Evolutionary conservation across 1,140 invertebrate genomes (phyloP).

Genomic region (Saccostrea glomerata): DNA sequence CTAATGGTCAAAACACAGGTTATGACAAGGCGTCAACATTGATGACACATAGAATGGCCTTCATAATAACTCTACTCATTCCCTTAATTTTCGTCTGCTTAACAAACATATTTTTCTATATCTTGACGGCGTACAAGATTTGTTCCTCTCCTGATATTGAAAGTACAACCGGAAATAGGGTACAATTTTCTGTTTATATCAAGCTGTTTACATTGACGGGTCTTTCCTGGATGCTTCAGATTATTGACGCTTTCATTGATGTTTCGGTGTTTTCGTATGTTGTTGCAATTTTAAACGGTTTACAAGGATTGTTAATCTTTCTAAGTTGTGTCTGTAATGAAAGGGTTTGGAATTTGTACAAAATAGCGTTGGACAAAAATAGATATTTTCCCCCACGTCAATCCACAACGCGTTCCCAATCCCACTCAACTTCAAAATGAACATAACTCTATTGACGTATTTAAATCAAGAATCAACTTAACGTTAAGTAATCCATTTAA

Average conservation of each 20-base stretch:
- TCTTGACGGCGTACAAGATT: slow-evolving; percentile 29
- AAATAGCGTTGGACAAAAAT: too few species aligned
- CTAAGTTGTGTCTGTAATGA: slow-evolving; percentile 41
- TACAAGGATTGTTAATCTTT: slow-evolving; percentile 49
- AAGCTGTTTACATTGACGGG: slow-evolving; percentile 48
- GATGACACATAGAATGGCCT: slow-evolving; percentile 7
- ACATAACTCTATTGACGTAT: too few species aligned
- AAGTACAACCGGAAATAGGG: slow-evolving; percentile 3
- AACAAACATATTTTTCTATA: slow-evolving; percentile 39
- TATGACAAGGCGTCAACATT: slow-evolving; percentile 22
- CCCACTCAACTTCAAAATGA: too few species aligned
- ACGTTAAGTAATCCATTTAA: too few species aligned
- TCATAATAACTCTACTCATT: slow-evolving; percentile 30
- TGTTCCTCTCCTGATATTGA: not conserved
- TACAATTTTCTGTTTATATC: slow-evolving; percentile 45
- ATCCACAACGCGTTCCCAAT: too few species aligned
- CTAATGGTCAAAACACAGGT: not conserved
- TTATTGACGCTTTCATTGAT: slow-evolving; percentile 37
- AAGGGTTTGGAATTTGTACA: not conserved
- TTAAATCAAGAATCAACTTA: too few species aligned
- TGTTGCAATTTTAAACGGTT: slow-evolving; percentile 23
- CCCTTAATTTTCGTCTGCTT: slow-evolving; percentile 23
- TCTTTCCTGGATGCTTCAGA: slow-evolving; percentile 32
- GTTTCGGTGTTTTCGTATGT: not conserved
- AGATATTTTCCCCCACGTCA: too few species aligned